A percentile compares a stretch with the other conserved stretches of the same genome.
Conservation (phyloP, 2,797 vertebrate genomes). For the Choloepus didactylus region DNA sequence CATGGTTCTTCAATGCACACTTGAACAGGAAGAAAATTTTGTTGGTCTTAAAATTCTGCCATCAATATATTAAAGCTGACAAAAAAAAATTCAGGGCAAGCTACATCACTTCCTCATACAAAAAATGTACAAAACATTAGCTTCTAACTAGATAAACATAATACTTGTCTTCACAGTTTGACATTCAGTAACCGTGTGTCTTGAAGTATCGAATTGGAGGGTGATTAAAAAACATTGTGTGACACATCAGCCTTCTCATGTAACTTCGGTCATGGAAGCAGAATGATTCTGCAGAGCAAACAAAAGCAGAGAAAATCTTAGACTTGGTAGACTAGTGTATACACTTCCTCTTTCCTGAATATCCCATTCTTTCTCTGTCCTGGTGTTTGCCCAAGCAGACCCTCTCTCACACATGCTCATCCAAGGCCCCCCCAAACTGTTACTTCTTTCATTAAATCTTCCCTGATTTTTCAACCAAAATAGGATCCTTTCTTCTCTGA, state of each 20-base stretch:
- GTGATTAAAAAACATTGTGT: conserved; percentile 94
- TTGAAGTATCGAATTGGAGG: conserved; percentile 92
- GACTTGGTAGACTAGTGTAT: fast-evolving
- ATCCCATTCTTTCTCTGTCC: neutral
- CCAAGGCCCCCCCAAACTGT: neutral
- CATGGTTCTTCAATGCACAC: conserved; percentile 90
- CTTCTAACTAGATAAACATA: conserved; percentile 97
- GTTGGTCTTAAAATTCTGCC: conserved; percentile 91
- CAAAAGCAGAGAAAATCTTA: conserved; percentile 60
- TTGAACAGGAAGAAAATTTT: conserved; percentile 87
- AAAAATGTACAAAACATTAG: conserved; percentile 99
- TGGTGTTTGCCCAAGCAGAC: neutral
- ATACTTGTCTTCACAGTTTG: conserved; percentile 93
- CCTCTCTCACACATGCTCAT: neutral
- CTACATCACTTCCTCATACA: conserved; percentile 98
- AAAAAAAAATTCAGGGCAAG: conserved; percentile 90
- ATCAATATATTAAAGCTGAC: conserved; percentile 95
- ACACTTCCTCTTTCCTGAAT: neutral
- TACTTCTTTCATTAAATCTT: neutral
- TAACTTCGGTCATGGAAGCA: conserved; percentile 99
- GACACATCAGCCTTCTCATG: conserved; percentile 93
- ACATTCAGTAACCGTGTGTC: conserved; percentile 94
- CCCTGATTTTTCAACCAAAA: neutral
- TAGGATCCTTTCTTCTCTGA: neutral
- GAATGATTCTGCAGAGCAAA: conserved; percentile 95